Percentiles rank a stretch among this genome's conserved stretches.
phyloP scores from a whole-genome alignment of 2,113 vertebrate genomes.

The Chrysochloris asiatica region DNA sequence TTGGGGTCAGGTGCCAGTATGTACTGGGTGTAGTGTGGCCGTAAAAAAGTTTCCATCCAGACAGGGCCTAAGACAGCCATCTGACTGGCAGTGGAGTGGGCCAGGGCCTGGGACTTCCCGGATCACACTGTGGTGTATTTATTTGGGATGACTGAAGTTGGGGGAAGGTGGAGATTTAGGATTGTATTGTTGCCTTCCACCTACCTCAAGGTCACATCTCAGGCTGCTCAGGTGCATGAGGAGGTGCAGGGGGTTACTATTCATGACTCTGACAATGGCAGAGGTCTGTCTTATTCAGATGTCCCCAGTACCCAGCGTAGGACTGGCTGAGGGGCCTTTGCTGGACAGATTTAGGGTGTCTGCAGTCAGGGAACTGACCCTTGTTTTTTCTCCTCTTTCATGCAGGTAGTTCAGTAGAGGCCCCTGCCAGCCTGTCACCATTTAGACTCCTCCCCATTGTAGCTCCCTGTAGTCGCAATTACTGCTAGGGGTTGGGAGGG shows the following conservation, averaged over 20 bases:
- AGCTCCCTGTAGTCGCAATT: background rate
- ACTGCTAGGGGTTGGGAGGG: background rate
- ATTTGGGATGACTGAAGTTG: background rate
- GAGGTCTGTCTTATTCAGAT: background rate
- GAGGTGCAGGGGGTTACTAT: background rate
- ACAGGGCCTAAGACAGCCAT: background rate
- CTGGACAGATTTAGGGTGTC: background rate
- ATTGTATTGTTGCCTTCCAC: background rate
- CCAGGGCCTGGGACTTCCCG: background rate
- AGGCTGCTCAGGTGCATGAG: background rate
- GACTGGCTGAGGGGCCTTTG: background rate
- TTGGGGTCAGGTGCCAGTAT: no score
- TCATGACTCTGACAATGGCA: background rate
- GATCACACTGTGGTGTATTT: background rate
- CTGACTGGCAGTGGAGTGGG: background rate
- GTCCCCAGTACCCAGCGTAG: background rate
- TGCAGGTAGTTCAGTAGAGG: background rate
- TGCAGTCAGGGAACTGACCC: background rate
- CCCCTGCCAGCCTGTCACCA: background rate
- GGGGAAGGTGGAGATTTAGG: background rate
- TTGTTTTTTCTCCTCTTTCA: background rate
- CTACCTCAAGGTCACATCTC: background rate
- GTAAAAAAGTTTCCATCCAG: background rate
- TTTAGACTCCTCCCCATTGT: background rate
- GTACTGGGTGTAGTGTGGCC: background rate